Conservation (phyloP, 2,888 invertebrate species). For the Notocelia uddmanniana region DNA sequence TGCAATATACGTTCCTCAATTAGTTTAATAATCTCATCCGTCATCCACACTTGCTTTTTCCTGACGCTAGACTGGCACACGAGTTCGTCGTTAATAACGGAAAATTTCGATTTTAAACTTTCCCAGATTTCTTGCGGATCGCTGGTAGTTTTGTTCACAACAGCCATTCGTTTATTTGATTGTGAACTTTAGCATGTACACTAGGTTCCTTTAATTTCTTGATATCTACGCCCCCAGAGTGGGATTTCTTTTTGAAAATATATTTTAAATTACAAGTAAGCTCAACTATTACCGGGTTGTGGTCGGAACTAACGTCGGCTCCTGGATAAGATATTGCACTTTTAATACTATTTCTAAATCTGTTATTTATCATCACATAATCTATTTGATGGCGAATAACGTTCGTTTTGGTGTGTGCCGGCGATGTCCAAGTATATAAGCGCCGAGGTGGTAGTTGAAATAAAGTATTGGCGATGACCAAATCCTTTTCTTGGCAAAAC, state of each 20-base stretch:
- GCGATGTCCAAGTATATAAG: constrained; percentile 3
- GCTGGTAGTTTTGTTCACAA: background rate
- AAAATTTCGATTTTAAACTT: background rate
- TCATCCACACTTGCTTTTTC: constrained; percentile 4
- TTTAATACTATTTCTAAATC: constrained; percentile 2
- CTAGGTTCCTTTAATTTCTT: background rate
- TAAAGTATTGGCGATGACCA: too few species aligned
- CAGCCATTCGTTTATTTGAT: constrained; percentile 1
- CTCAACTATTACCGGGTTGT: background rate
- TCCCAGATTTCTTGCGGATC: background rate
- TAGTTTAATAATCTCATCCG: too few species aligned
- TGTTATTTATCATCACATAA: background rate
- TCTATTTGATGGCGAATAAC: background rate
- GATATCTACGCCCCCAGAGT: too few species aligned
- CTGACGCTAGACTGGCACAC: background rate
- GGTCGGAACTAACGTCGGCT: background rate
- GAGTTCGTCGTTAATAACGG: background rate
- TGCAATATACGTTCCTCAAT: too few species aligned
- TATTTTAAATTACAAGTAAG: too few species aligned
- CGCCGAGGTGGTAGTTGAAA: background rate
- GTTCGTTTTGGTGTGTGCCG: background rate
- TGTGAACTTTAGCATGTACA: background rate
- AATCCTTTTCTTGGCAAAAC: too few species aligned
- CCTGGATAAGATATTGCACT: background rate
- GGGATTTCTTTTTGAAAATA: too few species aligned